Evolutionary conservation across 1,140 invertebrate genomes (phyloP).

Genomic region (Tetragnatha versicolor): DNA sequence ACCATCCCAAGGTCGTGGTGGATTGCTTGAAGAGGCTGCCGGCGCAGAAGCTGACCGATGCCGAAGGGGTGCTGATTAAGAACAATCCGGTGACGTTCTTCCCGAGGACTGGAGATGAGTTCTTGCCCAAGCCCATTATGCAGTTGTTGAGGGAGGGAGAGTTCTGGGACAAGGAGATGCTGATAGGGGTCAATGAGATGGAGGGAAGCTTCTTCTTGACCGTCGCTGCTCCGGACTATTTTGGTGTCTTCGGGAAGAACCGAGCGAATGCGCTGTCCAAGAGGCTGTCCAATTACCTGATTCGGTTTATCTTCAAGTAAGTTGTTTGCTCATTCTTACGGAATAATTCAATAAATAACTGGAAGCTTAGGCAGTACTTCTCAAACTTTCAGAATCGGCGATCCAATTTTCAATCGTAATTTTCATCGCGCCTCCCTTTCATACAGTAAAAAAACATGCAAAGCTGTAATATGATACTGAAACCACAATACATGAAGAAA

Average conservation of each 20-base stretch:
- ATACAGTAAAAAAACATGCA: too few species aligned
- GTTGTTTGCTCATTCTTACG: too few species aligned
- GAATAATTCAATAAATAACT: too few species aligned
- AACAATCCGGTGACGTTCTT: not conserved
- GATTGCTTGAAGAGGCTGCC: not conserved
- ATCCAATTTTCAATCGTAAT: too few species aligned
- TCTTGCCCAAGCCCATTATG: conserved; percentile 27
- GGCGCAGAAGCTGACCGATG: not conserved
- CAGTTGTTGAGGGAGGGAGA: not conserved
- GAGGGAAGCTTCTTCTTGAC: conserved; percentile 45
- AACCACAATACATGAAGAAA: too few species aligned
- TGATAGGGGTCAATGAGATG: conserved; percentile 38
- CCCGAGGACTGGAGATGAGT: conserved; percentile 18
- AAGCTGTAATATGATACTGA: too few species aligned
- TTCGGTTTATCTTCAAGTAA: not conserved
- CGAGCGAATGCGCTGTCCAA: not conserved
- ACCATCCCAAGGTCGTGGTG: not conserved
- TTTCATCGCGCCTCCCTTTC: too few species aligned
- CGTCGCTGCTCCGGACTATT: not conserved
- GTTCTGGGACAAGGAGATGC: conserved; percentile 37
- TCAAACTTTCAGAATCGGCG: not conserved
- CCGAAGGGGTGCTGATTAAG: not conserved
- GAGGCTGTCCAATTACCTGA: not conserved
- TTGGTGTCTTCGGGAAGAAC: conserved; percentile 1
- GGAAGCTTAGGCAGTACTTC: not conserved